These are phyloP conservation scores for Acanthurus lineatus DNA, from an alignment of 2,797 vertebrate genomes.

Conservation along the genomic window DNA sequence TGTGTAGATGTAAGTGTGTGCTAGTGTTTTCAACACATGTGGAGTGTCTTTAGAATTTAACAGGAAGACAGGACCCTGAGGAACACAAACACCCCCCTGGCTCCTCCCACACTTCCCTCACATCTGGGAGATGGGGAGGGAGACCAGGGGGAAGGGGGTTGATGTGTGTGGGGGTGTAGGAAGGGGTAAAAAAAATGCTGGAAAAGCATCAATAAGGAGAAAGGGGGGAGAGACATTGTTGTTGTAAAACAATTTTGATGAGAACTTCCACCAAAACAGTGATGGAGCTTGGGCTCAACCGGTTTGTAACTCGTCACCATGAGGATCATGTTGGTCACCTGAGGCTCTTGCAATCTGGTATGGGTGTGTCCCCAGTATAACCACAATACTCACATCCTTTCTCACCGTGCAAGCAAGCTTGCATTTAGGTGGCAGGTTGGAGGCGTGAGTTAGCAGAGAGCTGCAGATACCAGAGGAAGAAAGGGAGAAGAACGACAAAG, in stretches of 20 bases:
- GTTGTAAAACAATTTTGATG: constrained; percentile 18
- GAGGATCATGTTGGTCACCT: constrained; percentile 64
- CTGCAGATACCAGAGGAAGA: constrained; percentile 44
- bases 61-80: constrained; percentile 82
- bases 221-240: background rate
- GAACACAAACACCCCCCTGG: constrained; percentile 76
- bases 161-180: constrained; percentile 2
- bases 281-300: constrained; percentile 50
- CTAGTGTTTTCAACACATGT: constrained; percentile 72
- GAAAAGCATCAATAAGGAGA: background rate
- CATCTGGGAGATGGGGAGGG: constrained; percentile 71
- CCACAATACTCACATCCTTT: constrained; percentile 36
- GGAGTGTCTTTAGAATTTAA: constrained; percentile 71
- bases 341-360: constrained; percentile 55
- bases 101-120: constrained; percentile 75
- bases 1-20: constrained; percentile 32
- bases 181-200: constrained; percentile 6
- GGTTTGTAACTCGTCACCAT: constrained; percentile 54
- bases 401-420: constrained; percentile 58
- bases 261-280: constrained; percentile 26
- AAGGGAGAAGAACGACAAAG: constrained; percentile 28
- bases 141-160: background rate
- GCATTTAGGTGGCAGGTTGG: constrained; percentile 53
- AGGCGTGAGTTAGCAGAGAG: constrained; percentile 60
- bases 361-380: constrained; percentile 62